Evolutionary conservation across 2,113 vertebrate genomes (phyloP), one percentile per base, ranked within the genome.

Genomic region (Mormyrus iriodes): DNA sequence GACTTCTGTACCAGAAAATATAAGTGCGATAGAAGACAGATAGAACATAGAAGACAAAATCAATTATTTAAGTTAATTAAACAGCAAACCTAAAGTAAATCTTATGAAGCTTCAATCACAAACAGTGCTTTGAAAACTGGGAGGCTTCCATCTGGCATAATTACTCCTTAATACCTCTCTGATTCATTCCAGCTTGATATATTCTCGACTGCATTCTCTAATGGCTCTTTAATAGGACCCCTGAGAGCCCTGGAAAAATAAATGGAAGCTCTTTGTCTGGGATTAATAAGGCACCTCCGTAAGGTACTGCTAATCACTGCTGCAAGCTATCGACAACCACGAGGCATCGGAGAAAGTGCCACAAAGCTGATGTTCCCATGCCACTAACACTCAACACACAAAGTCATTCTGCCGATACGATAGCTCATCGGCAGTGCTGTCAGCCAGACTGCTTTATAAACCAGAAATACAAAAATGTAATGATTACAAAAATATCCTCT

Each of bases 401-500:
- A 27, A 65, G 61, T 48, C 46, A 48, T 8, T 48, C 46, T 48
- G 46, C 4, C 24, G 61, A 13, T n/a, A 3, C 7, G 7, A 0
- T 8, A 6, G 6, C 39, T 24, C 48, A 51, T 89, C 10, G 10
- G 9, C 44, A 52, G 86, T 85, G 61, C 90, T 89, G 52, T 85
- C 84, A 89, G 53, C 27, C 8, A 44, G 44, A 53, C n/a, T 42
- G 9, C 65, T 51, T 69, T 19, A 52, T 88, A 44, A 83, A 61
- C 21, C 51, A 84, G n/a, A 85, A 89, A 65, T 51, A 86, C 61
- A 88, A 65, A 52, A 86, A 49, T 46, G 79, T 86, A 90, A 89
- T 73, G 52, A 89, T 87, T 13, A 86, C 44, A 86, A 89, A 91
- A 79, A 90, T 79, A 79, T 79, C 73, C 73, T 19, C 31, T 79